Conservation (phyloP, 2,797 vertebrate species). For the Numenius phaeopus region DNA sequence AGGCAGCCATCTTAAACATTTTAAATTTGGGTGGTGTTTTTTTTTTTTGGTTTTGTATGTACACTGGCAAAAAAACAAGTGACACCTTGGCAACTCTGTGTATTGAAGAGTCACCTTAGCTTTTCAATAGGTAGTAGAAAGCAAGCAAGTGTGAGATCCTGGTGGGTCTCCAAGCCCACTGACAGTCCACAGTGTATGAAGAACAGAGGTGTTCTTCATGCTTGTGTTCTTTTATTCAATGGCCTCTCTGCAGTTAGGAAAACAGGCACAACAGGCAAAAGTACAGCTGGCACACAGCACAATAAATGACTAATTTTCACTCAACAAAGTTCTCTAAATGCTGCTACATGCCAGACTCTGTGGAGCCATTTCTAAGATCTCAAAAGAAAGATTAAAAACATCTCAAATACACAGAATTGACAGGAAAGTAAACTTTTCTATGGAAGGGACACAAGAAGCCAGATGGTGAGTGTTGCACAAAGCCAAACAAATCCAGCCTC, state of each 20-base stretch:
- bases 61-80: neutral
- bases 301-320: conserved; percentile 74
- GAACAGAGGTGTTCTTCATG: conserved; percentile 33
- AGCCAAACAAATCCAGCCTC: conserved; percentile 53
- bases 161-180: neutral
- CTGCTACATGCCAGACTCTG: conserved; percentile 26
- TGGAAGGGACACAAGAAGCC: conserved; percentile 48
- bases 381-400: conserved; percentile 65
- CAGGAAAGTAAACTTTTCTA: conserved; percentile 66
- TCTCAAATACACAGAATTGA: conserved; percentile 56
- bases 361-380: conserved; percentile 67
- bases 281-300: conserved; percentile 67
- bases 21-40: neutral
- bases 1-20: neutral
- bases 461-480: conserved; percentile 58
- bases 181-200: neutral
- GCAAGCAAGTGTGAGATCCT: neutral
- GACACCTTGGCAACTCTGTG: neutral
- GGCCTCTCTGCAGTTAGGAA: conserved; percentile 47
- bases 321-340: conserved; percentile 54
- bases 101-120: neutral
- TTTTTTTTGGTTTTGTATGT: neutral
- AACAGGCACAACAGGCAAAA: conserved; percentile 67
- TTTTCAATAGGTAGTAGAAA: neutral
- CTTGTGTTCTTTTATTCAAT: conserved; percentile 41